Percentiles rank a stretch among this genome's conserved stretches.
These are phyloP conservation scores for Eretmocerus hayati DNA, from an alignment of 2,888 invertebrate species.

Conservation along the genomic window DNA sequence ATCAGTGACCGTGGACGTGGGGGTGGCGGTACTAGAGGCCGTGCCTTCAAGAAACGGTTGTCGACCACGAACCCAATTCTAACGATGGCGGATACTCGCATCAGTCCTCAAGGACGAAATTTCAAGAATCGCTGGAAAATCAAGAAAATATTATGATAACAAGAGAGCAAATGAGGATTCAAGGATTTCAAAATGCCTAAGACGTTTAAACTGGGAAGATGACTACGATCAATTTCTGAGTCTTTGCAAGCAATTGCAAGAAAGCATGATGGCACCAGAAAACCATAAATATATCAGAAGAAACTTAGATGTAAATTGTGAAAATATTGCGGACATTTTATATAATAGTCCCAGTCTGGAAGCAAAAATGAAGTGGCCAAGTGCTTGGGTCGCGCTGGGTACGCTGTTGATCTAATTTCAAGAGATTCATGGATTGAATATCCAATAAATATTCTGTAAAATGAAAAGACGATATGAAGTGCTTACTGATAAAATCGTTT, in stretches of 20 bases:
- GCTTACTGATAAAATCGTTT: conserved; percentile 68
- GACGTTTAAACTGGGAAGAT: conserved; percentile 69
- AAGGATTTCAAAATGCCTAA: conserved; percentile 76
- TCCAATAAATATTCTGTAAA: conserved; percentile 55
- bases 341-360: conserved; percentile 65
- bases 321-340: conserved; percentile 65
- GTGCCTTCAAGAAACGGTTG: conserved; percentile 53
- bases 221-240: conserved; percentile 69
- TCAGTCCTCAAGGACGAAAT: conserved; percentile 45
- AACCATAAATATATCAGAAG: conserved; percentile 72
- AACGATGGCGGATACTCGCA: conserved; percentile 37
- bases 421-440: conserved; percentile 73
- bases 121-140: conserved; percentile 48
- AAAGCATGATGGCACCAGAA: conserved; percentile 66
- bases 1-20: conserved; percentile 47
- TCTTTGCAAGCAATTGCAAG: conserved; percentile 71
- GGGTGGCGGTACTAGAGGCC: conserved; percentile 43
- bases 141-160: conserved; percentile 42
- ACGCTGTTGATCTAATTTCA: conserved; percentile 74
- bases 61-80: conserved; percentile 49
- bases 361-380: conserved; percentile 66
- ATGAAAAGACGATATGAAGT: conserved; percentile 64
- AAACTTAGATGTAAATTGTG: conserved; percentile 69
- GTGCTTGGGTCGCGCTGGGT: conserved; percentile 71
- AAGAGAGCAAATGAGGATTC: conserved; percentile 60